Evolutionary conservation across 2,797 vertebrate species (phyloP).

Genomic region (Alauda arvensis): DNA sequence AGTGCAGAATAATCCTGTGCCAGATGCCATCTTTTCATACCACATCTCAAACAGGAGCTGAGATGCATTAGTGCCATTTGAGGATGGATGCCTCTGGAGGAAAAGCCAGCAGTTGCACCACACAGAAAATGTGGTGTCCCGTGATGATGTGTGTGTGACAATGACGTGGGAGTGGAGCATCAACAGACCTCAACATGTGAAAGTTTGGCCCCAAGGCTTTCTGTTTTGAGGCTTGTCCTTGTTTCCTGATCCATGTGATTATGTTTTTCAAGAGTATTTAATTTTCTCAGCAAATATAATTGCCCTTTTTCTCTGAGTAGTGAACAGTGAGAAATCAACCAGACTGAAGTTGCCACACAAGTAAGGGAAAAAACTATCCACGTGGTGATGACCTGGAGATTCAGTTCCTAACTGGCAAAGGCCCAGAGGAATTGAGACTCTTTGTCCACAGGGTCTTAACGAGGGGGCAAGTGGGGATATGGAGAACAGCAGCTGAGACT

Average conservation of each 20-base stretch:
- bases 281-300: background rate
- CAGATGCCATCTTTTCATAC: background rate
- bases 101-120: background rate
- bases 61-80: background rate
- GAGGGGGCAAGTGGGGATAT: background rate
- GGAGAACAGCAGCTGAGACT: background rate
- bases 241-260: background rate
- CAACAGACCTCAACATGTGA: rapidly evolving
- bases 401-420: background rate
- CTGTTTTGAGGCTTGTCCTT: background rate
- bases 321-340: background rate
- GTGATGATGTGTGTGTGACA: rapidly evolving
- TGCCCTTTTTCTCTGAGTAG: background rate
- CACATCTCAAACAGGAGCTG: background rate
- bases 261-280: background rate
- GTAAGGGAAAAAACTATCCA: background rate
- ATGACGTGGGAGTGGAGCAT: background rate
- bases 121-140: rapidly evolving
- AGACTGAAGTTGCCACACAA: background rate
- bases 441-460: background rate
- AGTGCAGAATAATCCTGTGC: background rate
- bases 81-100: background rate
- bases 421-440: background rate
- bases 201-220: background rate
- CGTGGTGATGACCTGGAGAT: background rate